Evolutionary conservation across 92 coral and sea anemone genomes (phyloP), one percentile per base, ranked within the genome.

Genomic region (Plumapathes pennacea): DNA sequence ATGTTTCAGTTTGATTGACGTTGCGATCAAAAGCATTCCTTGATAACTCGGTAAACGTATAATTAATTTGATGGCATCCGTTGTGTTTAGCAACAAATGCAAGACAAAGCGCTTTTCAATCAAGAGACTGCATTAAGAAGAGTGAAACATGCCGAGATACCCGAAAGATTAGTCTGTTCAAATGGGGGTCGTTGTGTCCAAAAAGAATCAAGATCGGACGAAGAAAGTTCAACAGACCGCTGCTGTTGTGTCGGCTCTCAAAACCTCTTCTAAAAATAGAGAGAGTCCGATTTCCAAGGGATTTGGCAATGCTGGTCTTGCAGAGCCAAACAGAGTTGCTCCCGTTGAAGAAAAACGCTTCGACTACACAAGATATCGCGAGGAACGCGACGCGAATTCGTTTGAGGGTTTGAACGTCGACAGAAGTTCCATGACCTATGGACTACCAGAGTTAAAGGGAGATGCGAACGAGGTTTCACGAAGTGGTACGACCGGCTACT

Each of bases 171-270:
- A n/a, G n/a, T n/a, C n/a, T n/a, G n/a, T n/a, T n/a, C n/a, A n/a
- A 28, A 91, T 91, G 97, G 97, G 97, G 48, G 84, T 85, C 3
- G 63, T 84, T 31, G 96, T 84, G 12, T 91, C 97, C 3, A 91
- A 88, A 69, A 77, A 77, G 36, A 60, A 62, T 40, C 84, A 62
- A 62, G 72, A 72, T n/a, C 83, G 78, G 30, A 91, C 95, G 21
- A 88, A 80, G 36, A 83, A 91, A 91, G 90, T 91, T 17, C 91
- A 89, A 33, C 96, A 88, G 64, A 91, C 95, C 4, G 86, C 97
- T 1, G 82, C 95, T 14, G 91, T 91, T 30, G 96, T 91, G 25
- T 59, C 80, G 46, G 90, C 91, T 7, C 72, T 88, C 32, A 84
- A 88, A 60, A 38, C 38, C 24, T 61, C 77, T 2, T 66, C 76